Evolutionary conservation across 1,140 invertebrate genomes (phyloP).

Genomic region (Drosophila funebris): DNA sequence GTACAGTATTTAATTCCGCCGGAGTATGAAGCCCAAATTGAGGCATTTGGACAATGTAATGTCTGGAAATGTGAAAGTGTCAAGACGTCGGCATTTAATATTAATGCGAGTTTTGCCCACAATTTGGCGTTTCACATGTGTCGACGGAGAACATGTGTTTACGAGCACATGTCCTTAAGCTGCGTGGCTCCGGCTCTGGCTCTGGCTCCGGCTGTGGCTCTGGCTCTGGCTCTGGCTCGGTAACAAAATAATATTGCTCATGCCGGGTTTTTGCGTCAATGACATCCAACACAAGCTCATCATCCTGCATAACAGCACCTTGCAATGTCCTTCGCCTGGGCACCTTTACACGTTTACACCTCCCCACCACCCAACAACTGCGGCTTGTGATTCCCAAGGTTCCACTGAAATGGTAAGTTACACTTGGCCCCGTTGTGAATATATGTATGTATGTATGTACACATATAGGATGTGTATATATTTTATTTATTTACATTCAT

Average conservation of each 20-base stretch:
- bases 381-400: constrained; percentile 33
- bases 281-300: constrained; percentile 21
- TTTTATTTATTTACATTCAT: not conserved
- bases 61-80: constrained; percentile 1
- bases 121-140: constrained; percentile 32
- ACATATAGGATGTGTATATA: not conserved
- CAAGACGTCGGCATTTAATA: constrained; percentile 19
- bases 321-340: constrained; percentile 51
- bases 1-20: not conserved
- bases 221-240: constrained; percentile 26
- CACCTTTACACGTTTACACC: constrained; percentile 11
- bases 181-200: not conserved
- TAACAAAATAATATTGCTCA: constrained; percentile 61
- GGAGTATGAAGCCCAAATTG: not conserved
- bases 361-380: not conserved
- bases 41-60: not conserved
- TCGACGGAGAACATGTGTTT: constrained; percentile 59
- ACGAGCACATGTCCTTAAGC: constrained; percentile 53
- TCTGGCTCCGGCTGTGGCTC: constrained; percentile 12
- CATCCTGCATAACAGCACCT: constrained; percentile 34
- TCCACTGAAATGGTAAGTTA: constrained; percentile 48
- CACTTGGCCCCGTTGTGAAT: constrained; percentile 24
- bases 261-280: constrained; percentile 57
- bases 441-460: not conserved
- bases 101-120: constrained; percentile 9